Base-by-base conservation (phyloP, 2,888 invertebrate species). In the Scaptomyza cyrtandrae region DNA sequence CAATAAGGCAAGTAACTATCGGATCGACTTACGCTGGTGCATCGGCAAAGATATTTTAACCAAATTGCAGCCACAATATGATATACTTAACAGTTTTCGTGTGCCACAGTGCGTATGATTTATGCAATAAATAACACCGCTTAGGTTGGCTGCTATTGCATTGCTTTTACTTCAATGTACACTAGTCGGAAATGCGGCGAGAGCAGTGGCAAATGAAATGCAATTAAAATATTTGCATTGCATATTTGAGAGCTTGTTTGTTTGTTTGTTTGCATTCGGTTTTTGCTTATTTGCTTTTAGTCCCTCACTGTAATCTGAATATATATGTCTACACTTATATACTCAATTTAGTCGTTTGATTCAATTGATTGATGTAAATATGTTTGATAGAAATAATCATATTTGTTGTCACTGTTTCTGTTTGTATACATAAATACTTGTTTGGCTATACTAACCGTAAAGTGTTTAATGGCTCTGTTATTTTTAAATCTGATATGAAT, bases 191-290 rank as follows among this genome's bases (percentile, higher is more conserved):
- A 62, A 63, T 63, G 53, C 66, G 54, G 50, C 59, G 56, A 59
- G 53, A 59, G 64, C 69, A 64, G 61, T 64, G 64, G 62, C 71
- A 73, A 86, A 76, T 83, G 71, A 79, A 86, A 80, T 82, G 85
- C 78, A 80, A 87, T 85, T 80, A 82, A 85, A 85, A 71, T 78
- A 72, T 85, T 86, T 85, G 80, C 78, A 78, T 78, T 85, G 71
- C 72, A 55, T 69, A 46, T 63, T 68, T 61, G 41, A 45, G 35
- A 56, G 27, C 62, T 50, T 62, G 49, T 66, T 45, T 58, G 37
- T 37, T 14, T 65, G 16, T 19, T 49, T 10, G 43, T 64, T 65
- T 58, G 57, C 29, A 11, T 59, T 46, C 3, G 46, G 39, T 54
- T 54, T 61, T 56, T 70, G 63, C 39, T 37, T 64, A 52, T 56